A percentile compares a stretch with the other conserved stretches of the same genome.
phyloP scores from a whole-genome alignment of 1,140 invertebrate genomes.

The Meloidogyne exigua region DNA sequence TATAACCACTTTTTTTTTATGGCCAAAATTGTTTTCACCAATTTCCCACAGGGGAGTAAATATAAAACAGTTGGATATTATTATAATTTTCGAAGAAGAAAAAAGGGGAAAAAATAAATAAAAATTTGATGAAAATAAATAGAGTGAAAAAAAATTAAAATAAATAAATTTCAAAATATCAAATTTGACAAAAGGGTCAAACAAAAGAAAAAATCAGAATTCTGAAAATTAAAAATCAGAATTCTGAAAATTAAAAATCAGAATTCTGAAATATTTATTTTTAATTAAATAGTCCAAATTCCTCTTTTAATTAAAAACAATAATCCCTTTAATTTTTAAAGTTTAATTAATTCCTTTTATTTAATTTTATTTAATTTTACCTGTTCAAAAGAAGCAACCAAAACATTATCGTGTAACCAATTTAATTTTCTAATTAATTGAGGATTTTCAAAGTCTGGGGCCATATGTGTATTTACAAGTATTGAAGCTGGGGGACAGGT shows the following conservation, averaged over 20 bases:
- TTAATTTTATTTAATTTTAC: too few relatives aligned
- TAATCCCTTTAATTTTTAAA: too few relatives aligned
- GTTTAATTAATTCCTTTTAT: too few relatives aligned
- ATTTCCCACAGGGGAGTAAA: constrained; percentile 4
- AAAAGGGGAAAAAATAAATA: background rate
- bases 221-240: too few relatives aligned
- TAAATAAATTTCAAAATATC: background rate
- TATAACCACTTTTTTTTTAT: too few relatives aligned
- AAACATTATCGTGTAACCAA: constrained; percentile 49
- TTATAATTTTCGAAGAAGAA: background rate
- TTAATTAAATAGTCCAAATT: too few relatives aligned
- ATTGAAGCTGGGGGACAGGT: constrained; percentile 24
- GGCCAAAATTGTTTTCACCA: background rate
- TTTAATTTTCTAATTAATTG: constrained; percentile 47
- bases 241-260: too few relatives aligned
- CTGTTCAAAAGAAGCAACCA: constrained; percentile 32
- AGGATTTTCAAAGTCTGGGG: constrained; percentile 51
- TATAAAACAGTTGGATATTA: background rate
- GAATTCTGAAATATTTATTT: too few relatives aligned
- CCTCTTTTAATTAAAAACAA: too few relatives aligned
- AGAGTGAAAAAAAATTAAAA: background rate
- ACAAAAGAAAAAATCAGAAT: too few relatives aligned
- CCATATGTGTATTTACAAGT: constrained; percentile 47
- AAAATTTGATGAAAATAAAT: background rate
- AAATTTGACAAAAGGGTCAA: background rate